A percentile compares a stretch with the other conserved stretches of the same genome.
phyloP scores from a whole-genome alignment of 2,797 vertebrate genomes.

The Siniperca obscura region DNA sequence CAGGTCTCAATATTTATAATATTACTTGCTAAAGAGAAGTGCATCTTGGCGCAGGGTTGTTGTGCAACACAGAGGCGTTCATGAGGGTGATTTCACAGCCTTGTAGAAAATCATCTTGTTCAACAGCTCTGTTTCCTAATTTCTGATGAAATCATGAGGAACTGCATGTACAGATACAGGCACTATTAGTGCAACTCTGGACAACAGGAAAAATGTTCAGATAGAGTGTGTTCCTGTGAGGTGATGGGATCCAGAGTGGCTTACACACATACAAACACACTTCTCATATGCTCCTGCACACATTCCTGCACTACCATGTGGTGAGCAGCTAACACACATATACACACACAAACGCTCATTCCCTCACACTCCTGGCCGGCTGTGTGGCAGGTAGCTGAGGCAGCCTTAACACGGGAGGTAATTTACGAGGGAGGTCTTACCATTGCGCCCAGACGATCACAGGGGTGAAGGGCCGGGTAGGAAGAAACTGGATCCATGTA shows the following conservation, averaged over 20 bases:
- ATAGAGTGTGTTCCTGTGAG: conserved; percentile 39
- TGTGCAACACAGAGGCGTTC: conserved; percentile 63
- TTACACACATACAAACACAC: conserved; percentile 25
- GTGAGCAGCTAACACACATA: conserved; percentile 44
- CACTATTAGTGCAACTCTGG: conserved; percentile 32
- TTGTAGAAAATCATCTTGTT: conserved; percentile 57
- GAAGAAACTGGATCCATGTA: conserved; percentile 89
- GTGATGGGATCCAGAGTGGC: conserved; percentile 71
- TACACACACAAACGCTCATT: conserved; percentile 29
- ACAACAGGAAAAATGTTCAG: conserved; percentile 35
- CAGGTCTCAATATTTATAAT: conserved; percentile 63
- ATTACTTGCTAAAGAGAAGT: conserved; percentile 60
- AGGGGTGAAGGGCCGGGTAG: conserved; percentile 85
- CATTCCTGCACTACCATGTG: conserved; percentile 60
- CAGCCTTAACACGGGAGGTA: conserved; percentile 69
- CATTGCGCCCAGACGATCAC: conserved; percentile 85
- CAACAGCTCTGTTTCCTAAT: conserved; percentile 68
- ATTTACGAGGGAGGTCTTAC: conserved; percentile 90
- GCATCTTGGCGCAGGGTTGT: conserved; percentile 38
- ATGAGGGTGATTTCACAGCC: conserved; percentile 54
- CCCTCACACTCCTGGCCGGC: conserved; percentile 43
- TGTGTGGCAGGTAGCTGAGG: conserved; percentile 75
- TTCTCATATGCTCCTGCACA: conserved; percentile 41
- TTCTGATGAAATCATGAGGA: conserved; percentile 58
- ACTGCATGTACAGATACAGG: conserved; percentile 58